These are phyloP conservation scores for Nothocercus julius DNA, from an alignment of 2,113 vertebrate genomes.

Conservation along the genomic window DNA sequence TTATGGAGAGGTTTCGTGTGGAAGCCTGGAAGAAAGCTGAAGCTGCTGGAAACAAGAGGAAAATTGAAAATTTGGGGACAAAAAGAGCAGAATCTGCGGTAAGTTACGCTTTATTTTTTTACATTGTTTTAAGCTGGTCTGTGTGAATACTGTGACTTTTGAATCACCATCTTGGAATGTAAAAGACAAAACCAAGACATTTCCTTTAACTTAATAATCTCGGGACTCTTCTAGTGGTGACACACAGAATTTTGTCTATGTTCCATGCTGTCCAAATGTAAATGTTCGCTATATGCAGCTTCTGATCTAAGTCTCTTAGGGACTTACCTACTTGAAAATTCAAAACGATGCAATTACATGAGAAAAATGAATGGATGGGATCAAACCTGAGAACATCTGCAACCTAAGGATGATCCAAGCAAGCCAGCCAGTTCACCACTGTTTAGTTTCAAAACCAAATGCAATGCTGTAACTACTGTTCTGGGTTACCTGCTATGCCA, in stretches of 20 bases:
- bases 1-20: slow-evolving; percentile 89
- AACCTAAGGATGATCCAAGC: not conserved
- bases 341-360: not conserved
- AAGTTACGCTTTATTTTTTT: slow-evolving; percentile 10
- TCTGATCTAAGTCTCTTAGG: not conserved
- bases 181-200: not conserved
- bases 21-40: slow-evolving; percentile 86
- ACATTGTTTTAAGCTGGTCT: not conserved
- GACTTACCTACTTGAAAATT: not conserved
- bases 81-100: slow-evolving; percentile 60
- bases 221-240: not conserved
- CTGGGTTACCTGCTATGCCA: not conserved
- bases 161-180: not conserved
- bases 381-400: not conserved
- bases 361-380: not conserved
- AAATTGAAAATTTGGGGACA: not conserved
- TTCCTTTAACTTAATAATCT: not conserved
- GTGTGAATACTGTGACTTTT: not conserved
- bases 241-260: not conserved
- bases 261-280: not conserved
- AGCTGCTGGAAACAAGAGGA: slow-evolving; percentile 53
- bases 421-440: not conserved
- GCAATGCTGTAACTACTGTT: not conserved
- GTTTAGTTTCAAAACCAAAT: not conserved
- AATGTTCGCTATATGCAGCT: not conserved